These are phyloP conservation scores for Larimichthys polyactis DNA, from an alignment of 2,113 vertebrate genomes.

Conservation along the genomic window DNA sequence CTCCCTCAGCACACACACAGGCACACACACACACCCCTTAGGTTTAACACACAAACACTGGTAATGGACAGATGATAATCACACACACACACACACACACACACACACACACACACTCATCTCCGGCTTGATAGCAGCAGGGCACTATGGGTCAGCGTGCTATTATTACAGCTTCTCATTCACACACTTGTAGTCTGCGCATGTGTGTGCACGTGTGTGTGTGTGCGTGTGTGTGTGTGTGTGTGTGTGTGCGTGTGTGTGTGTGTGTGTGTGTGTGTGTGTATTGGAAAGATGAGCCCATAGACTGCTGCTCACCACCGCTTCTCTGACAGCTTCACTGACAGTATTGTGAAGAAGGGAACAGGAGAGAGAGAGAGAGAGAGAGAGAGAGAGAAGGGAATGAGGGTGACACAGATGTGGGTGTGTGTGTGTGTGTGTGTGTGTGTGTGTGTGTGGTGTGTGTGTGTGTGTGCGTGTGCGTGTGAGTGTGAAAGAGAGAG, in stretches of 20 bases:
- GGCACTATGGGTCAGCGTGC: slow-evolving; percentile 60
- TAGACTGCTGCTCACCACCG: slow-evolving; percentile 38
- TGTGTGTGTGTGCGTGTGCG: slow-evolving; percentile 3
- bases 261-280: slow-evolving; percentile 37
- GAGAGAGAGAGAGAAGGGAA: slow-evolving; percentile 1
- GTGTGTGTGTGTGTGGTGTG: not conserved
- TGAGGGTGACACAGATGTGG: slow-evolving; percentile 40
- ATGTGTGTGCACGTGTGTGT: not conserved
- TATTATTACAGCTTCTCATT: slow-evolving; percentile 66
- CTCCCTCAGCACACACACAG: slow-evolving; percentile 7
- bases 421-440: not conserved
- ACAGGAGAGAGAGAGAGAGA: not conserved
- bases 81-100: slow-evolving; percentile 26
- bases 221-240: slow-evolving; percentile 41
- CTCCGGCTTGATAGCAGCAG: slow-evolving; percentile 36
- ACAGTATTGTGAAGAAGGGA: slow-evolving; percentile 39
- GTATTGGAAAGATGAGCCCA: slow-evolving; percentile 37
- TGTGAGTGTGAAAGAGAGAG: not conserved
- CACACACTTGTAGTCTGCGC: slow-evolving; percentile 21
- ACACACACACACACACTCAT: slow-evolving; percentile 43
- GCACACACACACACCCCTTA: slow-evolving; percentile 18
- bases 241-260: slow-evolving; percentile 30
- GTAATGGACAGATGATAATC: slow-evolving; percentile 57
- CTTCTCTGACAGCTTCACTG: slow-evolving; percentile 63
- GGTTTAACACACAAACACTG: slow-evolving; percentile 31